Conservation (phyloP, 2,888 invertebrate species). For the Leptopterna dolabrata region DNA sequence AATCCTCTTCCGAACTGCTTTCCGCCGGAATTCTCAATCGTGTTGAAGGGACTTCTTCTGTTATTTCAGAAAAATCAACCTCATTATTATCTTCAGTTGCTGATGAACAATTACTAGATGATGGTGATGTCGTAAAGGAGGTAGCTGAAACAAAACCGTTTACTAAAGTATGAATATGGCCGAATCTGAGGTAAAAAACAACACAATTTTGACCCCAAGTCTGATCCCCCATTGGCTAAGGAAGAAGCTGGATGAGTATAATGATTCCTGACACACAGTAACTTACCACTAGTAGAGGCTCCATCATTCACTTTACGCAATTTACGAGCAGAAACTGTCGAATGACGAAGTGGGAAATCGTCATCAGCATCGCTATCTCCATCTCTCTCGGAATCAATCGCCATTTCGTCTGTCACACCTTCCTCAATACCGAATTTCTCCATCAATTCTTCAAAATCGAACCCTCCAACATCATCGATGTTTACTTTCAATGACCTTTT, state of each 20-base stretch:
- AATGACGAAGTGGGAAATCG: conserved; percentile 13
- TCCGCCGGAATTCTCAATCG: conserved; percentile 2
- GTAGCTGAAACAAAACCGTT: conserved; percentile 26
- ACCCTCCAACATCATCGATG: background rate
- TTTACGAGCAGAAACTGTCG: conserved; percentile 19
- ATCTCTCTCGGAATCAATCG: conserved; percentile 9
- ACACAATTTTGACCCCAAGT: no score
- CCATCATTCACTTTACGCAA: conserved; percentile 16
- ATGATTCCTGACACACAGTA: conserved; percentile 3
- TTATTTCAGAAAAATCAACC: conserved; percentile 19
- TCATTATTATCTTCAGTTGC: conserved; percentile 17
- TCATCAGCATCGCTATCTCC: conserved; percentile 34
- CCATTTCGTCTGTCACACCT: conserved; percentile 1
- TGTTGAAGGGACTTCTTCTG: conserved; percentile 23
- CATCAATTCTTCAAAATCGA: background rate
- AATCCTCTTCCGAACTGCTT: background rate
- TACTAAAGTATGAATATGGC: conserved; percentile 12
- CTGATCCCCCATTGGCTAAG: no score
- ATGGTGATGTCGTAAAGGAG: background rate
- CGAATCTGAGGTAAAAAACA: background rate
- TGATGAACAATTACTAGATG: conserved; percentile 16
- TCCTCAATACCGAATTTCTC: conserved; percentile 4
- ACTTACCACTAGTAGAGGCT: conserved; percentile 16
- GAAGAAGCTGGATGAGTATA: no score
- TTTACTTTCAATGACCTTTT: background rate